Percentiles rank a stretch among this genome's conserved stretches.
phyloP scores from a whole-genome alignment of 2,888 invertebrate species.

The Phasia obesa region DNA sequence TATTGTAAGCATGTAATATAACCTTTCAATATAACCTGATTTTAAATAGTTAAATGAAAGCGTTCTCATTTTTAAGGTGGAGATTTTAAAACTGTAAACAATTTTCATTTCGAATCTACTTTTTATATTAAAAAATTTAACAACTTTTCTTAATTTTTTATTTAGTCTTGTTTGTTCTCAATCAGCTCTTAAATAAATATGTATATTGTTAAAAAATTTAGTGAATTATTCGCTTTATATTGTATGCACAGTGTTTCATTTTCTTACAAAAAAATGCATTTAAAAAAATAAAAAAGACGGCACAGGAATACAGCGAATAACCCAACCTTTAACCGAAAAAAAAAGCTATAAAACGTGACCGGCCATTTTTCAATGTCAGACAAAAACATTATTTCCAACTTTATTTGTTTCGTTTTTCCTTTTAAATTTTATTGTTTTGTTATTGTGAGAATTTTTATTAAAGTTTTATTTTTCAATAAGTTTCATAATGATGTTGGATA shows the following conservation, averaged over 20 bases:
- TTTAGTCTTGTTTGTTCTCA: too few species aligned
- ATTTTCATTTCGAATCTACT: too few species aligned
- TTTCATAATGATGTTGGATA: conserved; percentile 45
- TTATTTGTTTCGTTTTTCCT: conserved; percentile 53
- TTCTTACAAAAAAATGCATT: conserved; percentile 22
- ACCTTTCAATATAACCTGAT: too few species aligned
- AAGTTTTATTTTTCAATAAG: conserved; percentile 41
- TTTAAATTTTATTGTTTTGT: conserved; percentile 71
- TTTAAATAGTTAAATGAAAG: too few species aligned
- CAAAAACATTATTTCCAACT: conserved; percentile 75
- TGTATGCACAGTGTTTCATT: conserved; percentile 10
- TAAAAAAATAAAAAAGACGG: conserved; percentile 33
- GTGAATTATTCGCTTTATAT: conserved; percentile 44
- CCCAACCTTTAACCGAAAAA: conserved; percentile 58
- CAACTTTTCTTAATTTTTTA: too few species aligned
- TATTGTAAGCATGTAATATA: too few species aligned
- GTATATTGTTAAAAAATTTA: too few species aligned
- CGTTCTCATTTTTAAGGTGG: too few species aligned
- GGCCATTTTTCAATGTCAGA: conserved; percentile 83
- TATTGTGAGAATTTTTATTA: conserved; percentile 60
- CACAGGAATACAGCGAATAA: conserved; percentile 45
- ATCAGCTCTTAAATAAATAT: too few species aligned
- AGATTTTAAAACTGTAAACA: too few species aligned
- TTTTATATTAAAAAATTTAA: too few species aligned
- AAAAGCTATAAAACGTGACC: conserved; percentile 81